These are phyloP conservation scores for Gnathonemus echidnorhynchus DNA, from an alignment of 2,113 vertebrate genomes.

Conservation along the genomic window DNA sequence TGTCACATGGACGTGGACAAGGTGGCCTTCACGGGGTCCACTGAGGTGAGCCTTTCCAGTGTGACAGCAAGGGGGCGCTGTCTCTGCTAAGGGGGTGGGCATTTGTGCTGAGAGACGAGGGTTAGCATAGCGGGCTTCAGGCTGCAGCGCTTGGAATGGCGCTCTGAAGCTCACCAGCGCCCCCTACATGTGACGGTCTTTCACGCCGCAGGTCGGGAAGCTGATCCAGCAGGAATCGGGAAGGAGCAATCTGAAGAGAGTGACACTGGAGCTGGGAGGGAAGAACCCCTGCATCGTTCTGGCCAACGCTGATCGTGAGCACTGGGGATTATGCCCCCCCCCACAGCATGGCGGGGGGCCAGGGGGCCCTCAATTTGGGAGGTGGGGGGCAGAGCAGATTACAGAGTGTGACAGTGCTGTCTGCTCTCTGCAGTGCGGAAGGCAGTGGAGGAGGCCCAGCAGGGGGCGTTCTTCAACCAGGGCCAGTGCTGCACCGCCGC, in stretches of 20 bases:
- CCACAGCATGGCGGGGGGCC: neutral
- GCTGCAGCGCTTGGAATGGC: neutral
- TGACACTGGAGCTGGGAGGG: conserved; percentile 87
- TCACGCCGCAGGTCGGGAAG: conserved; percentile 74
- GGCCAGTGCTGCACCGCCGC: conserved; percentile 91
- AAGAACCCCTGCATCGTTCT: conserved; percentile 94
- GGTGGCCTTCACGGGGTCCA: conserved; percentile 90
- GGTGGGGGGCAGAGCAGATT: neutral
- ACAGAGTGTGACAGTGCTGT: neutral
- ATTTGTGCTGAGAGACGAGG: neutral
- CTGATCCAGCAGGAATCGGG: conserved; percentile 83
- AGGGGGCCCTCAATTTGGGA: neutral
- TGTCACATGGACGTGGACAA: conserved; percentile 80
- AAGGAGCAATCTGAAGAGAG: conserved; percentile 87
- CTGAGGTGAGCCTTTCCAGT: conserved; percentile 61
- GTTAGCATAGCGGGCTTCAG: neutral
- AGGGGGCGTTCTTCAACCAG: conserved; percentile 91
- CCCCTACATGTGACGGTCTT: neutral
- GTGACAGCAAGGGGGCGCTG: neutral
- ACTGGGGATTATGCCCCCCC: neutral
- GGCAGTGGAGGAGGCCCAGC: conserved; percentile 85
- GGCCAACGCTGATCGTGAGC: conserved; percentile 84
- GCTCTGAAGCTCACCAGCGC: neutral
- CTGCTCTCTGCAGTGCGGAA: conserved; percentile 68
- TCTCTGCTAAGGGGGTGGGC: neutral